Base-by-base conservation (phyloP, 2,888 invertebrate species). In the Melinaea menophilus region DNA sequence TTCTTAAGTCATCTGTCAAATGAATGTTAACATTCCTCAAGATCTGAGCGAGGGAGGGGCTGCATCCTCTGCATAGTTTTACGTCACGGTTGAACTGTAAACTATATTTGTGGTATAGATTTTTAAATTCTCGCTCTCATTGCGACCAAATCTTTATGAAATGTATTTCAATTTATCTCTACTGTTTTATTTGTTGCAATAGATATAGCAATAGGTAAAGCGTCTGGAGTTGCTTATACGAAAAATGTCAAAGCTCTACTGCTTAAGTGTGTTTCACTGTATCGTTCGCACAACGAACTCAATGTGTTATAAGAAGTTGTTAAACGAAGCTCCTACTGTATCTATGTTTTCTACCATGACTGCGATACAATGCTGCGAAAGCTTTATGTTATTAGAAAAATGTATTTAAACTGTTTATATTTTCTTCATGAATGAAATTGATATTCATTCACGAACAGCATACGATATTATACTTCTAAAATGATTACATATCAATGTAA, bases 31-130 rank as follows among this genome's bases (percentile, higher is more conserved):
- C 57, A 59, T 61, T 64, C 13, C 63, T 62, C 59, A 63, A 58
- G 56, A 46, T 67, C 67, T 59, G 65, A 69, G 71, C 68, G 62
- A 68, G 79, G 83, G 81, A 79, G 79, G 76, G 81, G 79, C 78
- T 73, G 74, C 78, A 77, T 76, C 76, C 76, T 80, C 73, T 73
- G 73, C 72, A 72, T 72, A 74, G 69, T 71, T 73, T 70, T 71
- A 70, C 71, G 75, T 75, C 66, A 70, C 56, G 47, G 58, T 54
- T 33, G 47, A 61, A 56, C n/a, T 56, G 46, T 45, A 46, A 46
- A 31, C n/a, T 56, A 34, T 37, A 31, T 61, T 33, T 58, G 41
- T 22, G 7, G 45, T 51, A 48, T 35, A 7, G 31, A 51, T 9
- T 9, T 46, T 46, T 46, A 11, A 46, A 22, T 22, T 22, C 22